Base-by-base conservation (phyloP, 2,797 vertebrate species). In the Macropodus opercularis region DNA sequence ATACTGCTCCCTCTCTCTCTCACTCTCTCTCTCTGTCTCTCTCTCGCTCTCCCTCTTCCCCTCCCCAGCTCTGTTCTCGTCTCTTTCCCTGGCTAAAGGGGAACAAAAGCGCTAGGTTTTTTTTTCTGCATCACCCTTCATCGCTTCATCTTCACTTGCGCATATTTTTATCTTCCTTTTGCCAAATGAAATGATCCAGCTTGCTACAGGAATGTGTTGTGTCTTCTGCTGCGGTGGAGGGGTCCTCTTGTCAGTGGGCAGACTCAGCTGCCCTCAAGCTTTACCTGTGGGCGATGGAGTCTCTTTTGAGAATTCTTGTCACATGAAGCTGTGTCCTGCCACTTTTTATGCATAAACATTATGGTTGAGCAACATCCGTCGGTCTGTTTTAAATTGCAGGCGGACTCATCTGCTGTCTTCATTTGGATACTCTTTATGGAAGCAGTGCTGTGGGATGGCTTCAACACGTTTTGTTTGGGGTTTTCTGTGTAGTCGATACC, bases 211-310 rank as follows among this genome's bases (percentile, higher is more conserved):
- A 72, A 88, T 70, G 82, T 67, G 85, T 72, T 79, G 70, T 85
- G 75, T 84, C 49, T 71, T 79, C 75, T 81, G 42, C 83, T 66
- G 85, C 73, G 86, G 84, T 77, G 86, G 84, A 84, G 87, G 81
- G 80, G 86, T 81, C 69, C 84, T 87, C 71, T 75, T 88, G 80
- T 87, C 79, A 88, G 83, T 80, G 86, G 83, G 85, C 77, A 86
- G 77, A 84, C 76, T 89, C 83, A 80, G 83, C 89, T 86, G 84
- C 80, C 85, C 86, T 63, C 77, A 55, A 90, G 90, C 88, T 88
- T 67, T 89, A 90, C 89, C 92, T 91, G 88, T 90, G 89, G 87
- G 85, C 80, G 69, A 86, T 83, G 91, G 86, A 86, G 86, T 79
- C 85, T 85, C 84, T 82, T 79, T 86, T 87, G 72, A 78, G 85